These are phyloP conservation scores for Metalampra italica DNA, from an alignment of 2,888 invertebrate species.

Conservation along the genomic window DNA sequence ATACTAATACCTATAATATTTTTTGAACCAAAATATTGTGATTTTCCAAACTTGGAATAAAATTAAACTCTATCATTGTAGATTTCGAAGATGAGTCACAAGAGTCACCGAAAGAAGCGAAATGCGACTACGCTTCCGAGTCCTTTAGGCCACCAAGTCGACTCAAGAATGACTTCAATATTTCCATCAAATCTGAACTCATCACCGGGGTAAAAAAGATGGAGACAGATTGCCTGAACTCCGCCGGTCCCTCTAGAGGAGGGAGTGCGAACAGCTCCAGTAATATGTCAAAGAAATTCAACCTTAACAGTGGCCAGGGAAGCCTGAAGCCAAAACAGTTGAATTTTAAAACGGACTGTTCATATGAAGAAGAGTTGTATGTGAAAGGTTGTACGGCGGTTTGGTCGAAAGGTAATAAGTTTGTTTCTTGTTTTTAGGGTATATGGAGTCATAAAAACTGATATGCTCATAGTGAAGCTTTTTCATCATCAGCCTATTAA, in stretches of 20 bases:
- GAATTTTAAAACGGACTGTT: slow-evolving; percentile 62
- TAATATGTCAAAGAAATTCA: slow-evolving; percentile 68
- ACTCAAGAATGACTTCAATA: slow-evolving; percentile 66
- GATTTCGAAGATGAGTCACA: slow-evolving; percentile 48
- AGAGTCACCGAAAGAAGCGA: slow-evolving; percentile 43
- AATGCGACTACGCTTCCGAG: slow-evolving; percentile 55
- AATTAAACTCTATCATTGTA: too few species aligned
- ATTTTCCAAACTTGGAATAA: too few species aligned
- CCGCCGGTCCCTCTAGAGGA: slow-evolving; percentile 48
- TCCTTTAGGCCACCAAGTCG: slow-evolving; percentile 61
- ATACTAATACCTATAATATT: too few species aligned
- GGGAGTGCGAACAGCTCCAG: slow-evolving; percentile 68
- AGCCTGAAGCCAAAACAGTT: slow-evolving; percentile 35
- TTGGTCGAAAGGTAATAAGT: slow-evolving; percentile 81
- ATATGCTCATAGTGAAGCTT: too few species aligned
- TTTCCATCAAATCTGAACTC: slow-evolving; percentile 66
- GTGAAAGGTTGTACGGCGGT: slow-evolving; percentile 90
- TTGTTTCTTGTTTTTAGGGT: not conserved
- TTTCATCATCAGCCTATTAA: too few species aligned
- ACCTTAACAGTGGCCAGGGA: slow-evolving; percentile 36
- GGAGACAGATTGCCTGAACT: slow-evolving; percentile 38
- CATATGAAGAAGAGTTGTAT: slow-evolving; percentile 92
- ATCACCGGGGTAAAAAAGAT: slow-evolving; percentile 44
- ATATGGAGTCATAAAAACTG: too few species aligned
- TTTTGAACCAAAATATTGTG: too few species aligned